A percentile compares a stretch with the other conserved stretches of the same genome.
Conservation (phyloP, 1,140 invertebrate species). For the Calliopsis andreniformis region DNA sequence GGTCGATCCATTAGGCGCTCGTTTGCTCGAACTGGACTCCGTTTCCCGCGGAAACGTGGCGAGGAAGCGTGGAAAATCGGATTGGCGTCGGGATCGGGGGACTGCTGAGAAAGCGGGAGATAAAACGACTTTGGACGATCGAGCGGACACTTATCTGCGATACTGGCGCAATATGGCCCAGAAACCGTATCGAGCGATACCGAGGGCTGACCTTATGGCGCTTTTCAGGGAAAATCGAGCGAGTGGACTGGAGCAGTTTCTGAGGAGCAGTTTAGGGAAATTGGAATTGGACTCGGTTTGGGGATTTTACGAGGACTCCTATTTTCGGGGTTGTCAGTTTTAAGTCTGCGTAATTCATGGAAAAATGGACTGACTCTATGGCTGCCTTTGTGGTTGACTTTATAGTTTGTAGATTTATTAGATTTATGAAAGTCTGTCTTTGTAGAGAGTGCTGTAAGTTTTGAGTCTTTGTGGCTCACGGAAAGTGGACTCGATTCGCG, state of each 20-base stretch:
- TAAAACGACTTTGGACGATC: slow-evolving; percentile 27
- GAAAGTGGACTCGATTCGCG: too few species aligned
- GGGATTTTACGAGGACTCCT: too few species aligned
- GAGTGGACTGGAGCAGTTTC: not conserved
- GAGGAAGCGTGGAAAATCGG: slow-evolving; percentile 41
- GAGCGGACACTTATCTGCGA: slow-evolving; percentile 28
- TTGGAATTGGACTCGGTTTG: too few species aligned
- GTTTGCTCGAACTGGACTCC: slow-evolving; percentile 9
- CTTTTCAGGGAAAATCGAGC: slow-evolving; percentile 26
- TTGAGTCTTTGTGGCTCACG: too few species aligned
- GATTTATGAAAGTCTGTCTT: too few species aligned
- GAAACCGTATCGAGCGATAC: slow-evolving; percentile 45
- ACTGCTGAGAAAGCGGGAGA: slow-evolving; percentile 13
- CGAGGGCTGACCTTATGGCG: slow-evolving; percentile 54
- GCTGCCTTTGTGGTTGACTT: too few species aligned
- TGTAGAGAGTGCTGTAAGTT: too few species aligned
- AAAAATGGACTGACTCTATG: too few species aligned
- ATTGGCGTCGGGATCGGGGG: not conserved
- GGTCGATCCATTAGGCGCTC: slow-evolving; percentile 43
- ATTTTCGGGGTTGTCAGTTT: too few species aligned
- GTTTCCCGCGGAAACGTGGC: slow-evolving; percentile 9
- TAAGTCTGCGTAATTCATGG: too few species aligned
- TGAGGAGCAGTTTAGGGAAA: too few species aligned
- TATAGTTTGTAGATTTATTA: too few species aligned
- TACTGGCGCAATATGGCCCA: slow-evolving; percentile 55